Evolutionary conservation across 2,797 vertebrate genomes (phyloP).

Genomic region (Paguma larvata): DNA sequence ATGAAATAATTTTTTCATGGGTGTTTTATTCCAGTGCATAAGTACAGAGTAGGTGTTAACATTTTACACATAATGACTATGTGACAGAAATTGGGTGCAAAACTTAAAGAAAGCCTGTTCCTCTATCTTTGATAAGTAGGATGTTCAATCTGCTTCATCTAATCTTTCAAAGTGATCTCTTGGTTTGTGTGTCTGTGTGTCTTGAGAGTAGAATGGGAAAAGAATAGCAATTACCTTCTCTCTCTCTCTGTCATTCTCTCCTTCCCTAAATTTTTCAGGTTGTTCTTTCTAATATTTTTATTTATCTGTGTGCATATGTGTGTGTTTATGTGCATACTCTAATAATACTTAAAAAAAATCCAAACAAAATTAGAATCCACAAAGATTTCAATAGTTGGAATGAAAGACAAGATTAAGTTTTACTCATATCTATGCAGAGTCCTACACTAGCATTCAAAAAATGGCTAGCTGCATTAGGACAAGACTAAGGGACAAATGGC

Average conservation of each 20-base stretch:
- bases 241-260: background rate
- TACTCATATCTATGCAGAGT: background rate
- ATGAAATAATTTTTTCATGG: background rate
- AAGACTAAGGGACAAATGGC: background rate
- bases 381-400: background rate
- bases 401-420: constrained; percentile 39
- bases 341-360: background rate
- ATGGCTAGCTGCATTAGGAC: background rate
- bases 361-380: background rate
- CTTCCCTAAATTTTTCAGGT: background rate
- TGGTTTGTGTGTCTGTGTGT: background rate
- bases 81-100: background rate
- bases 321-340: background rate
- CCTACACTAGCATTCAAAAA: background rate
- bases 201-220: background rate
- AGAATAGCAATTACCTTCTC: background rate
- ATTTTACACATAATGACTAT: constrained; percentile 27
- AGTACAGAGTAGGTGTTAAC: background rate
- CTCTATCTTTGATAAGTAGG: background rate
- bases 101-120: background rate
- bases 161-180: background rate
- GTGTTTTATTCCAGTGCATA: background rate
- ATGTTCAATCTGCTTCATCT: background rate
- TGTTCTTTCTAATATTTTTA: background rate
- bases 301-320: background rate